Evolutionary conservation across 2,113 vertebrate genomes (phyloP).

Genomic region (Erythrocercus mccallii): DNA sequence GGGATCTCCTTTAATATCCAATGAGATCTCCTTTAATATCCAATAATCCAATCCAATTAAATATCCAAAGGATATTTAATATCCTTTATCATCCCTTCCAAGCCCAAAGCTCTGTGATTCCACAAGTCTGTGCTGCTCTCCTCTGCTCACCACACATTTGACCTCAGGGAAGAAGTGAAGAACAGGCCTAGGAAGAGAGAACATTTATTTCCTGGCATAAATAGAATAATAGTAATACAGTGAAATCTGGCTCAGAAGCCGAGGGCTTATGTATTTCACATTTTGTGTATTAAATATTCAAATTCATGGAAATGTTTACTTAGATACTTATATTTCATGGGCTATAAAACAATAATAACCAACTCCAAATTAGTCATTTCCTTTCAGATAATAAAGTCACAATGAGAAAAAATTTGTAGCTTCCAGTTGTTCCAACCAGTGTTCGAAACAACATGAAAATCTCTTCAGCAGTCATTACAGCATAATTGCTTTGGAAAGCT

Average conservation of each 20-base stretch:
- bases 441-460: conserved; percentile 33
- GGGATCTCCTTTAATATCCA: too few species aligned
- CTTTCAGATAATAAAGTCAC: conserved; percentile 48
- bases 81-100: not conserved
- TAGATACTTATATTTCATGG: conserved; percentile 50
- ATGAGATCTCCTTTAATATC: accelerated
- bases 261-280: not conserved
- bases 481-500: conserved; percentile 53
- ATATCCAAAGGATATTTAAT: not conserved
- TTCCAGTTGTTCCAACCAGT: conserved; percentile 45
- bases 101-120: not conserved
- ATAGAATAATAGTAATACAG: not conserved
- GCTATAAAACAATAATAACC: conserved; percentile 57
- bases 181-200: not conserved
- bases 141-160: not conserved
- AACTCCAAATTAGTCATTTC: conserved; percentile 54
- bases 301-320: conserved; percentile 22
- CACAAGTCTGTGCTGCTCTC: accelerated
- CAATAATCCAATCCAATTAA: too few species aligned
- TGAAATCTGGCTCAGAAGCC: not conserved
- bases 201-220: not conserved
- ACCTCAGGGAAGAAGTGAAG: not conserved
- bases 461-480: conserved; percentile 41
- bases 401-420: conserved; percentile 40
- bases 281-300: not conserved